phyloP scores from a whole-genome alignment of 2,113 vertebrate genomes.

The Catagonus wagneri region DNA sequence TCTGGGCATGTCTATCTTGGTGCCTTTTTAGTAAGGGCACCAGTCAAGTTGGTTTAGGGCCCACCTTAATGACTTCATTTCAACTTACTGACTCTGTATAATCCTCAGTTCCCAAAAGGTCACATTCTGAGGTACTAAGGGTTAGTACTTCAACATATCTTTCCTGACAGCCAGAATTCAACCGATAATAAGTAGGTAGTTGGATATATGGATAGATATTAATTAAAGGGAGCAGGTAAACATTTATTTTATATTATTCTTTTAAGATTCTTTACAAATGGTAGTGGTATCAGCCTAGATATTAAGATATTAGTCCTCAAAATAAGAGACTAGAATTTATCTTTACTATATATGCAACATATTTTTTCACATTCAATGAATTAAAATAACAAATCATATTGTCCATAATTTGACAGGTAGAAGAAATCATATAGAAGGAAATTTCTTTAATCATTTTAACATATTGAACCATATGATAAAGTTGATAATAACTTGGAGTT shows the following conservation, averaged over 20 bases:
- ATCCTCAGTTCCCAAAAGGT: background rate
- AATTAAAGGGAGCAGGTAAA: background rate
- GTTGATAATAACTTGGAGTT: background rate
- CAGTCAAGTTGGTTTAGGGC: background rate
- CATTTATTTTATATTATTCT: background rate
- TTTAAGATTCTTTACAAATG: background rate
- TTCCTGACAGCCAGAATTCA: background rate
- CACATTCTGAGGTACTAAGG: background rate
- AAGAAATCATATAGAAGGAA: background rate
- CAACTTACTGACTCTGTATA: background rate
- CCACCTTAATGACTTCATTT: background rate
- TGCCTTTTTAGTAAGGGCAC: background rate
- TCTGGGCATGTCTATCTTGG: background rate
- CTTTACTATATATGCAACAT: background rate
- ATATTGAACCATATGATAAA: background rate
- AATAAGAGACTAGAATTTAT: background rate
- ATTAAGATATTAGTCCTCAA: background rate
- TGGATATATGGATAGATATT: background rate
- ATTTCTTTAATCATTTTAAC: background rate
- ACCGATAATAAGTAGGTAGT: background rate
- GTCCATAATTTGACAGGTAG: background rate
- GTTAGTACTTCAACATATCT: background rate
- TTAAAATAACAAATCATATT: background rate
- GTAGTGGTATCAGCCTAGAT: accelerated
- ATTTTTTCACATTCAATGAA: background rate